Evolutionary conservation across 2,797 vertebrate genomes (phyloP).

Genomic region (Euphonia xanthogaster): DNA sequence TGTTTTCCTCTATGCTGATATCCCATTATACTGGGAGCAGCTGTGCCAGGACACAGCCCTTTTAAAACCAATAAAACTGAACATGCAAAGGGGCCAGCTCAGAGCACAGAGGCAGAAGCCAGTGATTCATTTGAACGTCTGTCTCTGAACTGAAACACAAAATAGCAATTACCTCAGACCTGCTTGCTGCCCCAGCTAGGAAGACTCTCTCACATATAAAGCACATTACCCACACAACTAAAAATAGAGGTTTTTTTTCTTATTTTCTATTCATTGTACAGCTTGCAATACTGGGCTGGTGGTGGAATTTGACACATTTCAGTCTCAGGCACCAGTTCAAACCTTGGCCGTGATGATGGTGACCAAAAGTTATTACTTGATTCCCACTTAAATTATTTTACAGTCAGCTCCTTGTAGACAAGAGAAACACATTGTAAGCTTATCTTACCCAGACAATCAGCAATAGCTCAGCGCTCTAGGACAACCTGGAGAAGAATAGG

Average conservation of each 20-base stretch:
- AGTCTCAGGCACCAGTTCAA: not conserved
- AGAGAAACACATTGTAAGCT: slow-evolving; percentile 22
- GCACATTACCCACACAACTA: not conserved
- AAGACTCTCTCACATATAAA: not conserved
- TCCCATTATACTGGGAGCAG: not conserved
- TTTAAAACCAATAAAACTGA: slow-evolving; percentile 18
- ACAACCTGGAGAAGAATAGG: slow-evolving; percentile 26
- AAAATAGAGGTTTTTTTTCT: not conserved
- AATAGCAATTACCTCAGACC: slow-evolving; percentile 49
- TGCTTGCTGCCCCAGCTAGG: slow-evolving; percentile 4
- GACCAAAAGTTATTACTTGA: slow-evolving; percentile 8
- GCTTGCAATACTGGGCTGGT: not conserved
- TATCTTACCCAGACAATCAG: slow-evolving; percentile 51
- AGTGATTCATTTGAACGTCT: not conserved
- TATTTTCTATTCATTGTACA: not conserved
- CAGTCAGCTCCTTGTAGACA: not conserved
- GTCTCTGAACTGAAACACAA: slow-evolving; percentile 45
- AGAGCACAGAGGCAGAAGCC: slow-evolving; percentile 10
- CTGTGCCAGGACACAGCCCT: not conserved
- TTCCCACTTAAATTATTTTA: slow-evolving; percentile 22
- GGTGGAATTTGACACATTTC: not conserved
- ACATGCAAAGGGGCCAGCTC: not conserved
- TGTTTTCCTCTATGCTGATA: not conserved
- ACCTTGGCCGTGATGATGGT: not conserved
- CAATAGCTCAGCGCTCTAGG: slow-evolving; percentile 28